Percentiles rank a stretch among this genome's conserved stretches.
Evolutionary conservation across 2,888 invertebrate genomes (phyloP).

Genomic region (Calameuta filiformis): DNA sequence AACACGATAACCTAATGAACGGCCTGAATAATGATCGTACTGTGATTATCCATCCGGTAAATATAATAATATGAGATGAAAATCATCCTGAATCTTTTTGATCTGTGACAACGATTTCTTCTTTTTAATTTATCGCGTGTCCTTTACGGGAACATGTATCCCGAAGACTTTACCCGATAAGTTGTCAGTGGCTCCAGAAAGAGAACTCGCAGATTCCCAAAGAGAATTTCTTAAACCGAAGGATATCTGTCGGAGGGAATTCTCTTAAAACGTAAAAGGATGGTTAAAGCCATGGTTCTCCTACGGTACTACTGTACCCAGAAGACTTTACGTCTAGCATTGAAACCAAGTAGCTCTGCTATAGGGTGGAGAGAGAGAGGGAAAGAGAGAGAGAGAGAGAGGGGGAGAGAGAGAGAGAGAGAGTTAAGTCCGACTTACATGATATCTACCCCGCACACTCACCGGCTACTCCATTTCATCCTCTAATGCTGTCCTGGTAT

Average conservation of each 20-base stretch:
- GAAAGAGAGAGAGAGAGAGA: conserved; percentile 30
- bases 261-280: conserved; percentile 19
- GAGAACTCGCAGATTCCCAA: background rate
- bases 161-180: background rate
- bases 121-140: background rate
- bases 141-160: background rate
- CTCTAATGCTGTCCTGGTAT: conserved; percentile 42
- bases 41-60: conserved; percentile 49
- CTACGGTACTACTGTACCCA: background rate
- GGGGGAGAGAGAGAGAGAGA: conserved; percentile 21
- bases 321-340: conserved; percentile 8
- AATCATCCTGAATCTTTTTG: background rate
- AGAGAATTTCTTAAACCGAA: conserved; percentile 1
- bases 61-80: background rate
- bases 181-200: background rate
- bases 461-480: conserved; percentile 51
- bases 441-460: conserved; percentile 63
- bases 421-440: conserved; percentile 64
- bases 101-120: background rate
- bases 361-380: conserved; percentile 18
- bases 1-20: conserved; percentile 63
- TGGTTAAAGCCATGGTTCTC: conserved; percentile 10
- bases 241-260: conserved; percentile 4
- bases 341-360: conserved; percentile 19
- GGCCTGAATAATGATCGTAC: conserved; percentile 60